phyloP scores from a whole-genome alignment of 2,113 vertebrate species.

The Barnardius zonarius region DNA sequence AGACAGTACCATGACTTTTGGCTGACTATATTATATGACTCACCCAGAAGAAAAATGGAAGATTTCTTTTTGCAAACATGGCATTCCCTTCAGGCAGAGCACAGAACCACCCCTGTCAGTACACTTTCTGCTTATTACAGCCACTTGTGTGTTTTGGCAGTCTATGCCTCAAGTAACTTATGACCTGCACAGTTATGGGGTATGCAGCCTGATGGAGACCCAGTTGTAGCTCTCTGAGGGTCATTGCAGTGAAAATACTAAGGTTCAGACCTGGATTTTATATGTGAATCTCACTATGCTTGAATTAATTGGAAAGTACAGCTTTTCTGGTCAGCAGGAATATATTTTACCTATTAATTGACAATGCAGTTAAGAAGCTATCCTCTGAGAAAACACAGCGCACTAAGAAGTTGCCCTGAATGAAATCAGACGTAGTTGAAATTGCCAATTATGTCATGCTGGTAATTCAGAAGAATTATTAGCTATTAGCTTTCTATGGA shows the following conservation, averaged over 20 bases:
- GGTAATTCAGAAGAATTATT: background rate
- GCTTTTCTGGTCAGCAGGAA: background rate
- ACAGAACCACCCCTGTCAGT: background rate
- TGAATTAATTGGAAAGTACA: conserved; percentile 2
- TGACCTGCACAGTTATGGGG: background rate
- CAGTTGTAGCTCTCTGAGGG: background rate
- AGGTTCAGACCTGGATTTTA: background rate
- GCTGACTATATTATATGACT: rapidly evolving
- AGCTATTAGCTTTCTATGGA: background rate
- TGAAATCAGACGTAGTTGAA: background rate
- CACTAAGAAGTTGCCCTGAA: background rate
- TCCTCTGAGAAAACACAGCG: background rate
- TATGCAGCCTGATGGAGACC: background rate
- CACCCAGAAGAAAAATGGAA: background rate
- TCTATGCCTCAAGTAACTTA: background rate
- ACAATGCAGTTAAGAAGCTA: background rate
- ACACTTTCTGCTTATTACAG: background rate
- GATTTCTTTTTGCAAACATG: background rate
- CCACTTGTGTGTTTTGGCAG: background rate
- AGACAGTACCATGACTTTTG: background rate
- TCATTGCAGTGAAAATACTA: background rate
- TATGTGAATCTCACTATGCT: background rate
- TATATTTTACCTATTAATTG: background rate
- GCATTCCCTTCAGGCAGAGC: background rate
- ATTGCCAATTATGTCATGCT: background rate